Evolutionary conservation across 1,140 invertebrate species (phyloP).

Genomic region (Apis florea): DNA sequence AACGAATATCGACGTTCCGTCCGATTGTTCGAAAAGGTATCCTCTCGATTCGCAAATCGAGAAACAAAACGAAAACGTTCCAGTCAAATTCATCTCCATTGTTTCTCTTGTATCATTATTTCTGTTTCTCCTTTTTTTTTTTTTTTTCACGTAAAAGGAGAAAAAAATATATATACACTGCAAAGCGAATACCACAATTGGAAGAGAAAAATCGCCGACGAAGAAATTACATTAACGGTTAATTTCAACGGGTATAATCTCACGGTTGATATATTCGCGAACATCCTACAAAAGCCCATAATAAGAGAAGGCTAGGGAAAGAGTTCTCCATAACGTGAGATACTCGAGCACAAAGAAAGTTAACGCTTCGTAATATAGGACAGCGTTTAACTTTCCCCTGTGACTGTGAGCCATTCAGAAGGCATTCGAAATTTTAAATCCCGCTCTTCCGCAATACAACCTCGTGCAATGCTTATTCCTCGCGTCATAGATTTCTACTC

Average conservation of each 20-base stretch:
- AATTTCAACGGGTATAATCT: slow-evolving; percentile 21
- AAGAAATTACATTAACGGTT: background rate
- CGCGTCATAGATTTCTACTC: too few species aligned
- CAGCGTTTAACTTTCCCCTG: slow-evolving; percentile 49
- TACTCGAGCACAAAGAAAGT: slow-evolving; percentile 45
- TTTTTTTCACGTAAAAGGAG: too few species aligned
- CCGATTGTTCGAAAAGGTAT: background rate
- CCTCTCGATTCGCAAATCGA: background rate
- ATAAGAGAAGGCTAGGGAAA: slow-evolving; percentile 33
- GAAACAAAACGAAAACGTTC: background rate
- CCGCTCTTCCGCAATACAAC: background rate
- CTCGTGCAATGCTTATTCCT: too few species aligned
- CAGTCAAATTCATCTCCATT: background rate
- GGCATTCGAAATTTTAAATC: background rate
- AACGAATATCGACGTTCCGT: slow-evolving; percentile 1
- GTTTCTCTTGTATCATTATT: background rate
- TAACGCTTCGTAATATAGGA: slow-evolving; percentile 22
- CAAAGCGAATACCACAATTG: too few species aligned
- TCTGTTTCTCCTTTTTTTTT: background rate
- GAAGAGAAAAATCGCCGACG: background rate
- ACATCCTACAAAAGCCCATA: slow-evolving; percentile 24
- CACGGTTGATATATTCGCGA: slow-evolving; percentile 18
- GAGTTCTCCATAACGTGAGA: slow-evolving; percentile 41
- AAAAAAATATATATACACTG: background rate
- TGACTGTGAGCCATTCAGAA: background rate